A percentile compares a stretch with the other conserved stretches of the same genome.
Conservation (phyloP, 2,113 vertebrate genomes). For the Cariama cristata region DNA sequence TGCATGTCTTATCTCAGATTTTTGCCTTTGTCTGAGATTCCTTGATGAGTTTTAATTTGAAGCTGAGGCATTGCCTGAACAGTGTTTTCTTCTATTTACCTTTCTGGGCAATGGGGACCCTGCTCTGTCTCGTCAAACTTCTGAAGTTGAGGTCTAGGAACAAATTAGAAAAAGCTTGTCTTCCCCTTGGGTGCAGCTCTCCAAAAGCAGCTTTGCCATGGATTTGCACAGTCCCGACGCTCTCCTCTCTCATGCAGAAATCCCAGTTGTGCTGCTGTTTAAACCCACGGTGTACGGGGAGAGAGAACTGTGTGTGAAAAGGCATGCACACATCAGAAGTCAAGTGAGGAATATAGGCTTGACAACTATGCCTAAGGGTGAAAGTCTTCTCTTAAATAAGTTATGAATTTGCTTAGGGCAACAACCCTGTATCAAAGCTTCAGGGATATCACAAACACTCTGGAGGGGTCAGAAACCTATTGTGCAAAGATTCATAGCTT, state of each 20-base stretch:
- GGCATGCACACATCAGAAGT: neutral
- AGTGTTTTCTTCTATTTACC: conserved; percentile 5
- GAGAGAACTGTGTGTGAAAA: neutral
- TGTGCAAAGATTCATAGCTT: neutral
- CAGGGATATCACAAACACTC: neutral
- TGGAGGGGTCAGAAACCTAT: fast-evolving
- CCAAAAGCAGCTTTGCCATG: neutral
- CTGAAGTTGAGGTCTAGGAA: neutral
- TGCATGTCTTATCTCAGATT: conserved; percentile 3
- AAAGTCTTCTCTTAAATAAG: conserved; percentile 46
- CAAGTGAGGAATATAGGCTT: neutral
- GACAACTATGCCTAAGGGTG: conserved; percentile 62
- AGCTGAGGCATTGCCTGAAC: neutral
- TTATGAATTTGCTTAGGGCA: conserved; percentile 52
- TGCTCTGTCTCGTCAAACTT: neutral
- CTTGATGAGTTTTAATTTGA: conserved; percentile 48
- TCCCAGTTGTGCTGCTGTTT: neutral
- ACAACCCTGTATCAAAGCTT: conserved; percentile 15
- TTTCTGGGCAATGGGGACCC: neutral
- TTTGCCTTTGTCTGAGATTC: conserved; percentile 26
- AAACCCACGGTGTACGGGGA: neutral
- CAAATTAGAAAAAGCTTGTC: neutral
- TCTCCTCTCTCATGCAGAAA: neutral
- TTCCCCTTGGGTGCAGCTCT: neutral
- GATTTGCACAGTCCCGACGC: neutral